Base-by-base conservation (phyloP, 1,140 invertebrate species). In the Caerostris extrusa region DNA sequence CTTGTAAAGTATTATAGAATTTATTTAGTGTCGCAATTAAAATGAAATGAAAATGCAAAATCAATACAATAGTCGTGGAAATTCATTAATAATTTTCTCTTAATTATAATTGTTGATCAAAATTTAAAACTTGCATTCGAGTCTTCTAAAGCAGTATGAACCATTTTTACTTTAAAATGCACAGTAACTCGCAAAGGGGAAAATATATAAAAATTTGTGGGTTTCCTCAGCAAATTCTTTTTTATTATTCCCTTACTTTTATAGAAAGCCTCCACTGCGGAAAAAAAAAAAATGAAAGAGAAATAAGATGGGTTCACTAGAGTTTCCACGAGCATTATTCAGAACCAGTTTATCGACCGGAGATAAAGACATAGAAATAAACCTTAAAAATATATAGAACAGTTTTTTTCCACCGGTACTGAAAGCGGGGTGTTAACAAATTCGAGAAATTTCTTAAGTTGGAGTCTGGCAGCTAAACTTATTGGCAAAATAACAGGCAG, bases 401-500 rank as follows among this genome's bases (percentile, higher is more conserved):
- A 91, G 12, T 58, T 55, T 90, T n/a, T 64, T 91, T 92, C 67
- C 58, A 92, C 50, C 67, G 34, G 60, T 69, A 86, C 57, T 69
- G 19, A 87, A 93, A 93, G 85, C 83, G 60, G 67, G 67, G 83
- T 93, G 91, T 93, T 93, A 93, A 93, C 91, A 93, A 93, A 93
- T 88, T 87, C 91, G 64, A 93, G 83, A 83, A 93, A 93, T 77
- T 93, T 87, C 91, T 93, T 93, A 93, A 93, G 61, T 88, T 81
- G 55, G 34, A 87, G 64, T 60, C 34, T 91, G 90, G 82, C 81
- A 87, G 91, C 56, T 14, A 93, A 93, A 93, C 90, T 91, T 91
- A 91, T 91, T 91, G 90, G 90, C 90, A 91, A 91, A 88, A 88
- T 93, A 93, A 93, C 85, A 88, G 91, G 91, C 81, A 93, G 67